These are phyloP conservation scores for cat (Felis catus) DNA, from an alignment of 2,113 vertebrate species.

Conservation along the genomic window DNA sequence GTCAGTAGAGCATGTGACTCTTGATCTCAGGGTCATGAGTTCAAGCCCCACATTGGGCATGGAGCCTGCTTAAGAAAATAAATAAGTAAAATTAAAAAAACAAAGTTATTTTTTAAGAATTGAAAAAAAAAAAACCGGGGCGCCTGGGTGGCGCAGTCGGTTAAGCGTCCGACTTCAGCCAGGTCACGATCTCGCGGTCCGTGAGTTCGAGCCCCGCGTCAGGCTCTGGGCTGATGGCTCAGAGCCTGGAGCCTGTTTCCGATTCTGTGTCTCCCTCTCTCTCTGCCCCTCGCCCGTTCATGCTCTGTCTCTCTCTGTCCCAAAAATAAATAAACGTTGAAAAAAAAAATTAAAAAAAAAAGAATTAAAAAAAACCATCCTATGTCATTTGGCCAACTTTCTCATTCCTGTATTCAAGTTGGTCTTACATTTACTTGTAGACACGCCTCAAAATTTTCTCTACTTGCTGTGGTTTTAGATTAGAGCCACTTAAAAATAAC, in stretches of 20 bases:
- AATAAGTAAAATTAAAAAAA: background rate
- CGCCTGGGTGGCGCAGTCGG: too few species aligned
- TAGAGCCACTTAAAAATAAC: background rate
- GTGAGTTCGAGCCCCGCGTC: too few species aligned
- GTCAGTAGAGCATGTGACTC: background rate
- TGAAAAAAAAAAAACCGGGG: too few species aligned
- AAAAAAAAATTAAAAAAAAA: too few species aligned
- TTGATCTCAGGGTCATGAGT: background rate
- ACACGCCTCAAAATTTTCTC: background rate
- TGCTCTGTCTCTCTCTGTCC: too few species aligned
- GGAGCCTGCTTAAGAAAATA: background rate
- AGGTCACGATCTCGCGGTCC: too few species aligned
- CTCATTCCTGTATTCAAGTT: background rate
- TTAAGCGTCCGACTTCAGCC: too few species aligned
- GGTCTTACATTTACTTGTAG: background rate
- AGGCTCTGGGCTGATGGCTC: too few species aligned
- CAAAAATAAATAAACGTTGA: too few species aligned
- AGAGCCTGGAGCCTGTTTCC: too few species aligned
- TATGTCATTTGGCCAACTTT: background rate
- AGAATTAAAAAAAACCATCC: background rate
- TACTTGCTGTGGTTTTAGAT: conserved; percentile 7
- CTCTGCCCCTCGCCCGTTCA: too few species aligned
- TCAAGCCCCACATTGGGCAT: background rate
- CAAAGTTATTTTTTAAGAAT: background rate
- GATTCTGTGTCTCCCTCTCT: too few species aligned